phyloP scores from a whole-genome alignment of 2,888 invertebrate species.

The Trichopoda pennipes region DNA sequence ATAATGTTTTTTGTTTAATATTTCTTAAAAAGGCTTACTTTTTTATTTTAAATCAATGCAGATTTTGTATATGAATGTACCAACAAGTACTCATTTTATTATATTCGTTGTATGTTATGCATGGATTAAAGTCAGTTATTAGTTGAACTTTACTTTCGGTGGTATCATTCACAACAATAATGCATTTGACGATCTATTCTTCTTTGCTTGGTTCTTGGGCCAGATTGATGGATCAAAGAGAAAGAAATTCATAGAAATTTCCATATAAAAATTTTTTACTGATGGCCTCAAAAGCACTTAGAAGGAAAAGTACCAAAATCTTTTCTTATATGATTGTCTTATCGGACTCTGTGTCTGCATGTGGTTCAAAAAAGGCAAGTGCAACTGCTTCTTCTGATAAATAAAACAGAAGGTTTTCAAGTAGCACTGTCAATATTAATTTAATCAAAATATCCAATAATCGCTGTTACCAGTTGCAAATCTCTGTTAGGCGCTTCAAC shows the following conservation, averaged over 20 bases:
- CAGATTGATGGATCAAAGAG: too few species aligned
- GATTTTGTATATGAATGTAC: not conserved
- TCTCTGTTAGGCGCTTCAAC: slow-evolving; percentile 22
- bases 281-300: too few species aligned
- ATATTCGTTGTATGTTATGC: not conserved
- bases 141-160: not conserved
- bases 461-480: slow-evolving; percentile 29
- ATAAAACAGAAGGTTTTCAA: not conserved
- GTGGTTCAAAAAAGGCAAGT: not conserved
- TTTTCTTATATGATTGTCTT: slow-evolving; percentile 2
- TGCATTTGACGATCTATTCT: not conserved
- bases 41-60: not conserved
- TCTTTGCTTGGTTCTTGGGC: not conserved
- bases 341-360: not conserved
- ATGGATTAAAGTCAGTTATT: not conserved
- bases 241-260: too few species aligned
- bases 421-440: slow-evolving; percentile 11
- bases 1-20: not conserved
- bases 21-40: not conserved
- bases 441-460: slow-evolving; percentile 6
- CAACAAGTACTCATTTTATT: not conserved
- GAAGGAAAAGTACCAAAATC: not conserved
- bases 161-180: not conserved
- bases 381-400: slow-evolving; percentile 2
- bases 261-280: too few species aligned